These are phyloP conservation scores for Lasioglossum leucozonium DNA, from an alignment of 2,888 invertebrate genomes.

Conservation along the genomic window DNA sequence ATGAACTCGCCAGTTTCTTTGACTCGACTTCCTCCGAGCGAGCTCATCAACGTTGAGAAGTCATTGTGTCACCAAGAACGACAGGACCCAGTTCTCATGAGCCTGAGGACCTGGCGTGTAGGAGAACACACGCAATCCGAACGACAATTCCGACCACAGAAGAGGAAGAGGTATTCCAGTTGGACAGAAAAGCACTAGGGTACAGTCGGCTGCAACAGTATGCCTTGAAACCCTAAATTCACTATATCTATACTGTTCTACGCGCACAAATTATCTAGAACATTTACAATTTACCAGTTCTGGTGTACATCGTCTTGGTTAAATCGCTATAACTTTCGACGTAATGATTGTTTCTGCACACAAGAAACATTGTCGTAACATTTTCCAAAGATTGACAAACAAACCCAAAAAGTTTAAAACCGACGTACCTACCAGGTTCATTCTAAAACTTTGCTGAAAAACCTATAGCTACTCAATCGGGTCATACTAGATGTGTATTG, in stretches of 20 bases:
- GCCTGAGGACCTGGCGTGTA: conserved; percentile 15
- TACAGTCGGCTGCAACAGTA: not conserved
- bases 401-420: not conserved
- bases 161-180: not conserved
- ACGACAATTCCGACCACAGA: conserved; percentile 7
- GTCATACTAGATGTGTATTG: not conserved
- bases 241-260: not conserved
- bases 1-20: conserved; percentile 18
- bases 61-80: conserved; percentile 51
- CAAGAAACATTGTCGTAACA: not conserved
- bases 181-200: not conserved
- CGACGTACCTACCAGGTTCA: not conserved
- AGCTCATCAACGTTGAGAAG: conserved; percentile 34
- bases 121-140: conserved; percentile 18
- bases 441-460: not conserved
- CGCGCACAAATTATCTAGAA: not conserved
- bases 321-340: not conserved
- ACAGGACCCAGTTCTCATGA: conserved; percentile 49
- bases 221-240: not conserved
- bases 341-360: not conserved
- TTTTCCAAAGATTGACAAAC: not conserved
- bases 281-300: not conserved
- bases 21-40: conserved; percentile 7
- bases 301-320: not conserved
- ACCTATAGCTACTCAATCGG: not conserved